These are phyloP conservation scores for Potorous gilbertii DNA, from an alignment of 2,797 vertebrate species.

Conservation along the genomic window DNA sequence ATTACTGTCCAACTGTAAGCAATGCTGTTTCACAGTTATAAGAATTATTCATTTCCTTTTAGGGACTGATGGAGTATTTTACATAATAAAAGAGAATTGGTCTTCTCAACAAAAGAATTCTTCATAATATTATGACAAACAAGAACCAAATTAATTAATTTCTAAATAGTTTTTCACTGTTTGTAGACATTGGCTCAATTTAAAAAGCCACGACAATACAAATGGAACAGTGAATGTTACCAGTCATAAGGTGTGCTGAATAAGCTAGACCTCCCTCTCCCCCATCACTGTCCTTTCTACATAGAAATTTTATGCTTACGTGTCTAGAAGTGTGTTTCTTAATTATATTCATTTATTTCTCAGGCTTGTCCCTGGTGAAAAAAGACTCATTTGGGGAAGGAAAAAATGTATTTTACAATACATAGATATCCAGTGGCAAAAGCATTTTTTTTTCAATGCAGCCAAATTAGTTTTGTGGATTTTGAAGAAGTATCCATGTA, in stretches of 20 bases:
- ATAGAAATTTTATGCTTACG: neutral
- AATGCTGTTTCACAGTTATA: constrained; percentile 26
- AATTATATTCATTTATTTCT: neutral
- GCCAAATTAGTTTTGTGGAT: neutral
- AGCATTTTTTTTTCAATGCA: neutral
- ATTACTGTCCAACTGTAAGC: constrained; percentile 14
- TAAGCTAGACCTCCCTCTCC: neutral
- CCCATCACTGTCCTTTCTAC: neutral
- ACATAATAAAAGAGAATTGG: constrained; percentile 19
- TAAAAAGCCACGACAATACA: neutral
- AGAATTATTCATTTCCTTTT: constrained; percentile 42
- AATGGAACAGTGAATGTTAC: neutral
- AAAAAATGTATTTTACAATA: neutral
- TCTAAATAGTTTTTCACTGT: neutral
- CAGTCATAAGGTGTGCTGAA: neutral
- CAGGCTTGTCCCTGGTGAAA: neutral
- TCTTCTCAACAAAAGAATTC: constrained; percentile 29
- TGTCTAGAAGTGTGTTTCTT: neutral
- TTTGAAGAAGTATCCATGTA: neutral
- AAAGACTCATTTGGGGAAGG: neutral
- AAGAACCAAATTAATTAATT: constrained; percentile 37
- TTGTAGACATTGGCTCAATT: neutral
- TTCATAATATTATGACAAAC: constrained; percentile 4
- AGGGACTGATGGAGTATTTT: constrained; percentile 32
- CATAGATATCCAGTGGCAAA: neutral